Conservation (phyloP, 2,888 invertebrate species). For the Rhingia campestris region DNA sequence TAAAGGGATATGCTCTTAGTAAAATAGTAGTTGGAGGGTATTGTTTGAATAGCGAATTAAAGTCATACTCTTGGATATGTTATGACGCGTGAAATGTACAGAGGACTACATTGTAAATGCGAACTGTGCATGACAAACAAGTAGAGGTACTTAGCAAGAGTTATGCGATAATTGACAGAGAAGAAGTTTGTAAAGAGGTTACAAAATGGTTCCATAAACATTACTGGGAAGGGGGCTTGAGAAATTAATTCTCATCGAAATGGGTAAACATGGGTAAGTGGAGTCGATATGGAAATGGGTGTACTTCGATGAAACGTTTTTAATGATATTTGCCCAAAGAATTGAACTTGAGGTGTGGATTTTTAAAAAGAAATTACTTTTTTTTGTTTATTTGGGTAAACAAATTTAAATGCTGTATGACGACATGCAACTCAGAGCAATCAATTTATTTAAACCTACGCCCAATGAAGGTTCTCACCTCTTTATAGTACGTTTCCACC, state of each 20-base stretch:
- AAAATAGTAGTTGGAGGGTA: not conserved
- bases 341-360: no score
- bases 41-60: slow-evolving; percentile 46
- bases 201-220: not conserved
- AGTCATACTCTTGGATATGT: slow-evolving; percentile 40
- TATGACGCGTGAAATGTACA: slow-evolving; percentile 52
- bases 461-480: no score
- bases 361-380: no score
- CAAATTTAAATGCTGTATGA: no score
- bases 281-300: no score
- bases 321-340: no score
- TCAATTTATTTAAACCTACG: no score
- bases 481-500: no score
- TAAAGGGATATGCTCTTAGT: slow-evolving; percentile 19
- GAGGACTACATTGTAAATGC: slow-evolving; percentile 17
- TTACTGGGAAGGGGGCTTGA: not conserved
- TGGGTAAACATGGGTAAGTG: no score
- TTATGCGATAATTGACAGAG: slow-evolving; percentile 34
- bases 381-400: no score
- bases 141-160: slow-evolving; percentile 8
- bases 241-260: not conserved
- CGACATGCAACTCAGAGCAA: no score
- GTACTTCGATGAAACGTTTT: no score
- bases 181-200: not conserved
- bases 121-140: not conserved